Evolutionary conservation across 2,797 vertebrate genomes (phyloP), one percentile per base, ranked within the genome.

Genomic region (Triplophysa bombifrons): DNA sequence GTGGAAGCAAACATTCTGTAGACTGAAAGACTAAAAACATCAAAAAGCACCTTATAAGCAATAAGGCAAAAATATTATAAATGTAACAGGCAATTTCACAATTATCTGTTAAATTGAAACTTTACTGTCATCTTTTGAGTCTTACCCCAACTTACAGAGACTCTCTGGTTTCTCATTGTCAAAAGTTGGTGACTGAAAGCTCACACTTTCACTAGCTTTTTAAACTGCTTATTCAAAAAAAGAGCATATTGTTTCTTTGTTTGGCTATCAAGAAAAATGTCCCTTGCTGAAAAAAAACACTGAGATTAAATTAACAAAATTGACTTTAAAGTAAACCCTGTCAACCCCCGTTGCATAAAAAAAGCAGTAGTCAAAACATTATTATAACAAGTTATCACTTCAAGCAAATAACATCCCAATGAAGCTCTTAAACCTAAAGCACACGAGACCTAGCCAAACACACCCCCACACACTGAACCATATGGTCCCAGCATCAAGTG

Each of bases 401-500:
- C 27, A 46, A 20, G 44, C 46, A 48, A 50, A n/a, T 48, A 20
- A 63, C 27, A 61, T 30, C 60, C 27, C 25, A 72, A 34, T 55
- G 5, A 53, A 53, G 67, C 20, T 25, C 20, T 69, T 11, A 60
- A 61, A 30, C 1, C 3, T n/a, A 13, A 75, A 65, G 61, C 38
- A 70, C 44, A 71, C 7, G 25, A 46, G 19, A 38, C 27, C 38
- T 61, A 61, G 73, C 17, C 30, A 22, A 65, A 46, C 66, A 20
- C 61, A 58, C 78, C 72, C 63, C 74, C 81, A 44, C 84, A 75
- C 69, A 41, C 61, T 73, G 41, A 41, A 83, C 91, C 92, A 93
- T 92, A 92, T 93, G 92, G 88, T 84, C 88, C 78, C 77, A 89
- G 92, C 91, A 92, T 94, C 93, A 92, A 88, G 91, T 94, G 88